phyloP scores from a whole-genome alignment of 2,113 vertebrate genomes.

The Dermatemys mawii region DNA sequence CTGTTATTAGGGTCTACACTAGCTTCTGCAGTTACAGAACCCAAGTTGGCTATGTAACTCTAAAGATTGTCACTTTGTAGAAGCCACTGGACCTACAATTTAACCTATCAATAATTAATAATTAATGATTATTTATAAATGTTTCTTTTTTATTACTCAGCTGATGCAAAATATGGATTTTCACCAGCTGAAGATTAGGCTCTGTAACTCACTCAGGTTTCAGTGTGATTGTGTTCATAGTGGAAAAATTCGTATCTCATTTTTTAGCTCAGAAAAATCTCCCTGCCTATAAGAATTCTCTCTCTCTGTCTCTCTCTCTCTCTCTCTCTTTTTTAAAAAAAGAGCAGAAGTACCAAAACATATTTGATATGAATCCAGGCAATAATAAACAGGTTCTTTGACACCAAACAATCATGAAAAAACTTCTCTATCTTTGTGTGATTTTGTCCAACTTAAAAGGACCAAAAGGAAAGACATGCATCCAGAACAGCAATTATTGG shows the following conservation, averaged over 20 bases:
- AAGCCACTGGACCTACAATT: neutral
- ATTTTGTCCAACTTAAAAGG: constrained; percentile 39
- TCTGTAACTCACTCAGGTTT: neutral
- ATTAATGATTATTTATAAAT: neutral
- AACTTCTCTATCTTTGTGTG: constrained; percentile 59
- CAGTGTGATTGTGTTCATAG: neutral
- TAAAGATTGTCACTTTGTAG: neutral
- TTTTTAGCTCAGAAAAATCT: constrained; percentile 16
- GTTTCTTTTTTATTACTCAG: neutral
- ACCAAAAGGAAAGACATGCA: constrained; percentile 40
- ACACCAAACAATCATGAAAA: constrained; percentile 35
- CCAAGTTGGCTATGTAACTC: neutral
- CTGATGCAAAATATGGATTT: neutral
- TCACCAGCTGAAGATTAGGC: neutral
- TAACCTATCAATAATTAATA: neutral
- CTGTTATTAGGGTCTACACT: neutral
- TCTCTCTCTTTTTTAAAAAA: neutral
- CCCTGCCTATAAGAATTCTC: neutral
- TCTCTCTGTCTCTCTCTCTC: too few species aligned
- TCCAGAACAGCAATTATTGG: constrained; percentile 3
- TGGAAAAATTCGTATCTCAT: constrained; percentile 8
- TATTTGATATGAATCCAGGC: neutral
- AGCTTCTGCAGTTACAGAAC: neutral
- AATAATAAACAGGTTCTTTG: constrained; percentile 41
- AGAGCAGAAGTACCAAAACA: neutral